Evolutionary conservation across 2,113 vertebrate species (phyloP).

Genomic region (Rattus norvegicus): GRCr8 NC_086038.1:36850001-36850500

Average conservation of each 20-base stretch:
- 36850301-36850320: background rate
- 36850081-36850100: background rate
- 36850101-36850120: background rate
- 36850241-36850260: background rate
- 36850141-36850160: background rate
- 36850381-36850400: background rate
- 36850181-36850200: conserved; percentile 10
- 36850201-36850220: background rate
- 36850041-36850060: background rate
- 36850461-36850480: background rate
- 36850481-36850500: conserved; percentile 1
- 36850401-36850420: background rate
- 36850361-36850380: background rate
- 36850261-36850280: background rate
- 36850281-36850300: background rate
- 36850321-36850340: background rate
- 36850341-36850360: background rate
- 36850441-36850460: conserved; percentile 24
- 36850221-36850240: background rate
- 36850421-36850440: conserved; percentile 14
- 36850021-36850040: background rate
- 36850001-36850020: background rate
- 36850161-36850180: background rate
- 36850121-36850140: background rate
- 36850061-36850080: background rate